Evolutionary conservation across 2,113 vertebrate species (phyloP).

Genomic region (Scophthalmus maximus): DNA sequence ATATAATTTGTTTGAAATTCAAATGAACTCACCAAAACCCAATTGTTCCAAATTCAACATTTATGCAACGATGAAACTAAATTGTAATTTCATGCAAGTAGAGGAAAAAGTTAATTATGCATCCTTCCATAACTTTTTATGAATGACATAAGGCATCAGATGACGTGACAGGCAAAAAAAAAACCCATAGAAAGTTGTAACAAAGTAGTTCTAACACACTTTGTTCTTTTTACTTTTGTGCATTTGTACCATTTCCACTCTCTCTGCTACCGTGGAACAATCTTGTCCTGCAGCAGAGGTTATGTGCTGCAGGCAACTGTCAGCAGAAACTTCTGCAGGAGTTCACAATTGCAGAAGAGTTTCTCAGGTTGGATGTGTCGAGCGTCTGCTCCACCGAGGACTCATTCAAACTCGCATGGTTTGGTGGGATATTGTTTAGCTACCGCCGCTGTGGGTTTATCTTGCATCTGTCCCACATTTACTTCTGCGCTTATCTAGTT

Average conservation of each 20-base stretch:
- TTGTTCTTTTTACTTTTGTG: background rate
- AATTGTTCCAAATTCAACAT: too few species aligned
- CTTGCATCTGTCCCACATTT: background rate
- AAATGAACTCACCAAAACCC: too few species aligned
- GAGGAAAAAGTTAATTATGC: too few species aligned
- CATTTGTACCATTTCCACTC: background rate
- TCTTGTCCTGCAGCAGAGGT: background rate
- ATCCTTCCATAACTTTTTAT: too few species aligned
- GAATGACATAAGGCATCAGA: too few species aligned
- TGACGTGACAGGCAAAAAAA: too few species aligned
- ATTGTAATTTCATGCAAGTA: too few species aligned
- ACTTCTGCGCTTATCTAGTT: background rate
- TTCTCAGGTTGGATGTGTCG: background rate
- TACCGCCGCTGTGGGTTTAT: background rate
- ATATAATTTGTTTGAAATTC: too few species aligned
- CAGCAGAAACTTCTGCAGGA: background rate
- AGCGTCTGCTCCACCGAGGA: background rate
- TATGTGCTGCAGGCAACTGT: constrained; percentile 3
- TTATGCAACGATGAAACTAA: too few species aligned
- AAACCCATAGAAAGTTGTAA: too few species aligned
- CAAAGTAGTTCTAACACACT: too few species aligned
- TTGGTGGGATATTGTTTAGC: background rate
- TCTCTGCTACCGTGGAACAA: background rate
- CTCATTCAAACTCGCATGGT: background rate
- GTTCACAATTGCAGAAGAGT: too few species aligned